Evolutionary conservation across 2,888 invertebrate genomes (phyloP).

Genomic region (Meganola albula): DNA sequence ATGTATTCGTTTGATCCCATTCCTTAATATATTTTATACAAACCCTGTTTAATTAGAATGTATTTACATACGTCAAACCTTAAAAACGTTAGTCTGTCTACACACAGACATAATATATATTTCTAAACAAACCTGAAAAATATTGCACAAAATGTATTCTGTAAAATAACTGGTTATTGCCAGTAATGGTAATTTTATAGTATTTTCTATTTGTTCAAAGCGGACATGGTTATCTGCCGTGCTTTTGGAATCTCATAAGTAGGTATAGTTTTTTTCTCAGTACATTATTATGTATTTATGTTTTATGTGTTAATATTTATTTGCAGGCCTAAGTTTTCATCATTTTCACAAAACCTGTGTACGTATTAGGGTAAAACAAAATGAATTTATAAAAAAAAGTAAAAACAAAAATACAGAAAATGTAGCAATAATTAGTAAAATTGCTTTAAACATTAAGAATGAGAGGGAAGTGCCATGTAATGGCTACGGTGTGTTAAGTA

Average conservation of each 20-base stretch:
- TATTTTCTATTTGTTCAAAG: no score
- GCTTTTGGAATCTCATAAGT: no score
- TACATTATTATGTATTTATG: conserved; percentile 17
- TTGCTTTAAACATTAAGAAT: conserved; percentile 44
- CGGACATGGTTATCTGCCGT: no score
- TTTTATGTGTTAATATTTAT: conserved; percentile 26
- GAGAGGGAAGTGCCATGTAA: conserved; percentile 49
- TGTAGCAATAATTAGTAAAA: conserved; percentile 43
- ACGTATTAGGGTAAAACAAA: conserved; percentile 15
- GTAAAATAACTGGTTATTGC: no score
- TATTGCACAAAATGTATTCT: no score
- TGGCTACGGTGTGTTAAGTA: conserved; percentile 44
- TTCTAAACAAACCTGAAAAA: no score
- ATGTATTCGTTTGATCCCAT: conserved; percentile 19
- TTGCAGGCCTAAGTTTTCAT: conserved; percentile 20
- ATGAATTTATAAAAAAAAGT: conserved; percentile 20
- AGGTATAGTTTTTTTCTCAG: no score
- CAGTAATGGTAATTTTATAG: no score
- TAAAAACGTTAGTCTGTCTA: no score
- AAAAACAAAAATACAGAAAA: conserved; percentile 30
- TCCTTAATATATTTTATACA: conserved; percentile 5
- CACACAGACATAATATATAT: no score
- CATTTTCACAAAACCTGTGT: neutral
- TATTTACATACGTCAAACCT: no score
- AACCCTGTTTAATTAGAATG: conserved; percentile 4